Base-by-base conservation (phyloP, 2,888 invertebrate genomes). In the Pterostichus niger region DNA sequence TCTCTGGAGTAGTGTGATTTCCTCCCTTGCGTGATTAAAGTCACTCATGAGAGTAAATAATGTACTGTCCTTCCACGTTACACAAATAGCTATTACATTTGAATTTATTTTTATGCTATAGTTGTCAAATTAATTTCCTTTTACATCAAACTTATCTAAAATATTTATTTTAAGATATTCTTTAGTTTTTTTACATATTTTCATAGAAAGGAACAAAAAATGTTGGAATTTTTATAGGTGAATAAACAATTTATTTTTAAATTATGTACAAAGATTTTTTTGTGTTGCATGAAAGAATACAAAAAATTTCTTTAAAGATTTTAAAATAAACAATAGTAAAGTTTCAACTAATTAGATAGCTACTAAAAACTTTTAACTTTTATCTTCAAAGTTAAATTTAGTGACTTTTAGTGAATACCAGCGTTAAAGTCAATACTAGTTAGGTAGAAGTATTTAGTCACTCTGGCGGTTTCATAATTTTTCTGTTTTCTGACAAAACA, bases 211-310 rank as follows among this genome's bases (percentile, higher is more conserved):
- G 24, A 24, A 24, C n/a, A 9, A 6, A 24, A 24, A 24, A 68
- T 73, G 9, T 33, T 46, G 9, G n/a, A 56, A 33, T 24, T 61
- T 54, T 82, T 24, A 17, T 4, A 85, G 81, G 86, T 86, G 40
- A 24, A 73, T 59, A 15, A 82, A 56, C 33, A 80, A 7, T 40
- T 40, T 40, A 40, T 40, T 40, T 40, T 40, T 40, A 40, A 7
- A 40, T 7, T 7, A 9, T 40, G 40, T 40, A 40, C 9, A 40
- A 40, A 40, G 40, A 1, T 3, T 40, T 7, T 40, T 40, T 40
- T 40, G 40, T 40, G 40, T 59, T 24, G 15, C 6, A 17, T 59
- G 17, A 59, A 59, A 17, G 31, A 10, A 10, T 24, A 17, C 6
- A 59, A 59, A 59, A 59, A 59, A 31, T 13, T 71, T 11, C 11